These are phyloP conservation scores for Acinonyx jubatus DNA, from an alignment of 2,113 vertebrate species.

Conservation along the genomic window DNA sequence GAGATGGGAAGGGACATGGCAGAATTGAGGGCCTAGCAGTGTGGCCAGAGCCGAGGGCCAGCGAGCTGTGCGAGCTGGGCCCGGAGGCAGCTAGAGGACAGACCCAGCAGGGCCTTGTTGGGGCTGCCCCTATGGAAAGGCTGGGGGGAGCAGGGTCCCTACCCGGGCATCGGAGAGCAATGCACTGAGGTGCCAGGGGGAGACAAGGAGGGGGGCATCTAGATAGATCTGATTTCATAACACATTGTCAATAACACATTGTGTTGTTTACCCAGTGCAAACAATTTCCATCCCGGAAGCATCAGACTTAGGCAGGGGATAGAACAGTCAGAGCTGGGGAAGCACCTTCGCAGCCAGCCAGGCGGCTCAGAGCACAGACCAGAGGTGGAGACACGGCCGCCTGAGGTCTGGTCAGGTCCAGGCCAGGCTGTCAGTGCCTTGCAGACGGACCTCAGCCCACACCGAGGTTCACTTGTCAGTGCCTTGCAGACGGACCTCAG, in stretches of 20 bases:
- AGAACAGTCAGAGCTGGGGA: background rate
- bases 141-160: background rate
- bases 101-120: fast-evolving
- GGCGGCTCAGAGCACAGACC: background rate
- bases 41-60: fast-evolving
- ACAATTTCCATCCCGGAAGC: too few relatives aligned
- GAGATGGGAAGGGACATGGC: background rate
- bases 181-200: background rate
- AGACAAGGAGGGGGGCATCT: background rate
- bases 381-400: fast-evolving
- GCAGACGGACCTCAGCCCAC: background rate
- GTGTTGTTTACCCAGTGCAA: background rate
- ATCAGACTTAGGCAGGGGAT: background rate
- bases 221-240: too few relatives aligned
- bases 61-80: background rate
- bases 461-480: background rate
- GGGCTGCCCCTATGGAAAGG: fast-evolving
- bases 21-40: background rate
- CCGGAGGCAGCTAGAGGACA: background rate
- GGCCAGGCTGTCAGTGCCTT: background rate
- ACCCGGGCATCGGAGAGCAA: background rate
- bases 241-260: background rate
- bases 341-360: fast-evolving
- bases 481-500: background rate
- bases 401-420: too few relatives aligned